phyloP scores from a whole-genome alignment of 2,797 vertebrate genomes.

The Bradypodion ventrale region DNA sequence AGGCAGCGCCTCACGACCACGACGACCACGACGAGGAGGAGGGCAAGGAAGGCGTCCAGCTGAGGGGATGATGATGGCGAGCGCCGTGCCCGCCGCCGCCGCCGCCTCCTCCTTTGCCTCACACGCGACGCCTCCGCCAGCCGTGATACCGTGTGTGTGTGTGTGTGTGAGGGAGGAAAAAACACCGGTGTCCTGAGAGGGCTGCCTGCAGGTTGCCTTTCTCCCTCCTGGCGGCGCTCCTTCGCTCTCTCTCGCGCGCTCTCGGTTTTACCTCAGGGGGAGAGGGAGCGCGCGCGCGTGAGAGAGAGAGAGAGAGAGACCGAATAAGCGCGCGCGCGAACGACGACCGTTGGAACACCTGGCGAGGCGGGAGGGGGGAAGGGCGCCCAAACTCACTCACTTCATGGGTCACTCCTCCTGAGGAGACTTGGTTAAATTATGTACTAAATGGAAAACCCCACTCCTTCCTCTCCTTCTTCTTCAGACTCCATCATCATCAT shows the following conservation, averaged over 20 bases:
- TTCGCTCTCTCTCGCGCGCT: not conserved
- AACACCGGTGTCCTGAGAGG: not conserved
- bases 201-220: too few relatives aligned
- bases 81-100: not conserved
- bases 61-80: not conserved
- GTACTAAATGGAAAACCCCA: too few relatives aligned
- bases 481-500: too few relatives aligned
- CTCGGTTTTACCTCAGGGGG: not conserved
- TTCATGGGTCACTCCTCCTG: too few relatives aligned
- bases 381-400: not conserved
- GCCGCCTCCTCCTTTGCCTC: not conserved
- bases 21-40: conserved; percentile 26
- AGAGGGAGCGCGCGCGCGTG: too few relatives aligned
- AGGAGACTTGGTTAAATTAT: too few relatives aligned
- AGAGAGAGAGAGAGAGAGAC: too few relatives aligned
- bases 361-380: not conserved
- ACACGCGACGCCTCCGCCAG: too few relatives aligned
- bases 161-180: not conserved
- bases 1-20: conserved; percentile 42
- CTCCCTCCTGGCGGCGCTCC: too few relatives aligned
- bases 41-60: not conserved
- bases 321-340: not conserved
- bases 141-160: too few relatives aligned
- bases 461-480: too few relatives aligned
- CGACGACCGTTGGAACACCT: not conserved